Evolutionary conservation across 2,888 invertebrate species (phyloP), one percentile per base, ranked within the genome.

Genomic region (Eilema depressum): DNA sequence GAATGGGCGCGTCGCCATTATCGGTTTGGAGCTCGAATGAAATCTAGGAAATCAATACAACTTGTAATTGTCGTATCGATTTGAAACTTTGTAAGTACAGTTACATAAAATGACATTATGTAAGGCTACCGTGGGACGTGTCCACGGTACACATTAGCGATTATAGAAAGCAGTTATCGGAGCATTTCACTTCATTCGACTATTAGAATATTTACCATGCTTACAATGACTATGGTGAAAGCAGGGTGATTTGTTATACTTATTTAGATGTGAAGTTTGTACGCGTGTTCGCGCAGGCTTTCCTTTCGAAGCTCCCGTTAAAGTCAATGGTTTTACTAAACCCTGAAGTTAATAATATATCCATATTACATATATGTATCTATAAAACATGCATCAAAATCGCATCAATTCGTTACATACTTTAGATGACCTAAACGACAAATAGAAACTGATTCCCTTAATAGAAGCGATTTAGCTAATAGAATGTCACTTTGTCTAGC

Each of bases 161-260:
- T 26, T 61, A 68, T 71, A 65, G 71, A 71, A 71, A 71, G 71
- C 12, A 28, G 3, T 68, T 61, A 64, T 64, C 61, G 68, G 57
- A 30, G 17, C 59, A 56, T 71, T 71, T 68, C 71, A 63, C 53
- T 56, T 23, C 37, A 56, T 63, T 60, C 30, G 3, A 23, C 56
- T 61, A 65, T 65, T 65, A 62, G 61, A 65, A 68, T 68, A 65
- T 68, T 61, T 56, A 64, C 57, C 17, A 53, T 63, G 66, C 23
- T 63, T 20, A 26, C 17, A 57, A 20, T 11, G 30, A 28, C 56
- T 53, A 33, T 17, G 41, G 60, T 47, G 60, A 69, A 65, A 64
- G 69, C 25, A 60, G 8, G 30, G 26, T 53, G 53, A 53, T 53
- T 53, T n/a, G n/a, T 53, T n/a, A n/a, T n/a, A 53, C 53, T 53